Base-by-base conservation (phyloP, 2,888 invertebrate species). In the Mycogona germanica region DNA sequence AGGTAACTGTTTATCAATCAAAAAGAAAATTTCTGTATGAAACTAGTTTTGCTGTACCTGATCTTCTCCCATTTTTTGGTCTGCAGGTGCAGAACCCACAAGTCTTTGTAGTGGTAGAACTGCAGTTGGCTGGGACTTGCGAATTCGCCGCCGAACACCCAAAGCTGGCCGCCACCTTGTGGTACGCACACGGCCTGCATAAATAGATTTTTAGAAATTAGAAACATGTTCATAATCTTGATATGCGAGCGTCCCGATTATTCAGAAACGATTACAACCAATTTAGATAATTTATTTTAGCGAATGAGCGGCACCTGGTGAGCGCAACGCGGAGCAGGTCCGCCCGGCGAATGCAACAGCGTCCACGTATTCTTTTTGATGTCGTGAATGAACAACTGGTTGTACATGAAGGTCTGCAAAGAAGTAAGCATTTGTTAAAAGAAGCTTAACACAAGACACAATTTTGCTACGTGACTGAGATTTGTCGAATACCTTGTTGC, bases 141-240 rank as follows among this genome's bases (percentile, higher is more conserved):
- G 72, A 84, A 92, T 72, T 95, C 93, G 1, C 95, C 95, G 6
- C 93, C 95, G 73, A 92, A 93, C 45, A 82, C 68, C 81, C 81
- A 82, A 46, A 81, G 65, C 63, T 84, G 73, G 73, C 84, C 85
- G 1, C 86, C 87, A 61, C 80, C 80, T 37, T 81, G 78, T 0
- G 84, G 78, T 19, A 84, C 77, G 1, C 81, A 75, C 2, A 86
- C 78, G 65, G 88, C 82, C 70, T 71, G 57, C 6, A 62, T 58
- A 17, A 57, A 29, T 28, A 21, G n/a, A n/a, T n/a, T n/a, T n/a
- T n/a, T n/a, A n/a, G n/a, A n/a, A n/a, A 32, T n/a, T 40, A 28
- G 7, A 9, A 40, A 40, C 17, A 9, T 40, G 21, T 9, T 40
- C n/a, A 40, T 40, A 19, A 9, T 19, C n/a, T 9, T 12, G 21